Conservation (phyloP, 1,140 invertebrate genomes). For the Odontomachus brunneus region DNA sequence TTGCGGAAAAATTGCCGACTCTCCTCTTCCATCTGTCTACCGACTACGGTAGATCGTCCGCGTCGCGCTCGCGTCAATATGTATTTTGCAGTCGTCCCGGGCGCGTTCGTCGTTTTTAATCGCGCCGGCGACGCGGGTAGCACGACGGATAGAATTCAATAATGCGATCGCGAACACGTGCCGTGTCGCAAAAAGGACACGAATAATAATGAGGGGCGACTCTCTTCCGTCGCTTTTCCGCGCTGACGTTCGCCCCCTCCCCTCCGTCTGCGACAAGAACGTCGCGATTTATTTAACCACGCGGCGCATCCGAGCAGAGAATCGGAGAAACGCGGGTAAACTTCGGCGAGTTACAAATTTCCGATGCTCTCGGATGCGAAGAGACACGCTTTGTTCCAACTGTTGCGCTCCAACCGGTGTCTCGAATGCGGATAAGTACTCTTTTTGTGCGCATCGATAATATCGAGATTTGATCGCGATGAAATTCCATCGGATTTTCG, state of each 20-base stretch:
- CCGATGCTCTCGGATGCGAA: neutral
- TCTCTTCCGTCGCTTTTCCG: constrained; percentile 27
- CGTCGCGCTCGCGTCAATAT: neutral
- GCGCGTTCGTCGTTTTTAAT: constrained; percentile 35
- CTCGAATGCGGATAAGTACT: neutral
- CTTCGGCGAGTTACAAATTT: neutral
- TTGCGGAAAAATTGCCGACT: constrained; percentile 24
- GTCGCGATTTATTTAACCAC: constrained; percentile 30
- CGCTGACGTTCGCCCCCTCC: neutral
- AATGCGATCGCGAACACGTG: constrained; percentile 36
- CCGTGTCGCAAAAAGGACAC: constrained; percentile 21
- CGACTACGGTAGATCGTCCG: neutral
- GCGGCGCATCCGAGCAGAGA: neutral
- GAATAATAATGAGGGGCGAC: constrained; percentile 45
- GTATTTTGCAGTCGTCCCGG: constrained; percentile 29
- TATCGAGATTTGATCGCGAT: constrained; percentile 11
- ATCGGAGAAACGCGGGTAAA: neutral
- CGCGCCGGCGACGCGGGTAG: constrained; percentile 4
- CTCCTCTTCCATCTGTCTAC: too few species aligned
- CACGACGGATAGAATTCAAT: constrained; percentile 35
- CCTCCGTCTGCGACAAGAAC: constrained; percentile 21
- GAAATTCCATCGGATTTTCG: neutral
- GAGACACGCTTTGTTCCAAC: constrained; percentile 23
- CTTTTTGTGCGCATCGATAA: neutral
- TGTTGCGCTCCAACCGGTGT: constrained; percentile 15